Evolutionary conservation across 2,888 invertebrate species (phyloP).

Genomic region (Watsonalla cultraria): DNA sequence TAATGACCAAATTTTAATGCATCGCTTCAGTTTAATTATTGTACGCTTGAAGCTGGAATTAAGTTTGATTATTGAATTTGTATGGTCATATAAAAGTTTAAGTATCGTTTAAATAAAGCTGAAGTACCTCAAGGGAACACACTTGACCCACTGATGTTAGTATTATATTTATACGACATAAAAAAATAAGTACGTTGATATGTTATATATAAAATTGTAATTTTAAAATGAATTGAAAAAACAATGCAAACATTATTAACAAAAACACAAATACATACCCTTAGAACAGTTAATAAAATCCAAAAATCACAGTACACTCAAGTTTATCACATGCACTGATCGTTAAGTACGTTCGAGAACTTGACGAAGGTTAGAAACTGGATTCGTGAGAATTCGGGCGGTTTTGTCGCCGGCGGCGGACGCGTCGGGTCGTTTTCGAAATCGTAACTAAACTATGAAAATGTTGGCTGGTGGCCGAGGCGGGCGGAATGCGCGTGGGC

Average conservation of each 20-base stretch:
- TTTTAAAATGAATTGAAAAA: constrained; percentile 1
- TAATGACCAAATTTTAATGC: constrained; percentile 17
- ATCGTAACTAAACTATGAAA: constrained; percentile 79
- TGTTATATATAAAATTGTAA: constrained; percentile 8
- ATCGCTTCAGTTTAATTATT: constrained; percentile 11
- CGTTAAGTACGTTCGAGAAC: constrained; percentile 50
- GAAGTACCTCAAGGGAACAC: constrained; percentile 17
- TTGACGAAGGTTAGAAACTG: constrained; percentile 62
- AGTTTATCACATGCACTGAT: constrained; percentile 52
- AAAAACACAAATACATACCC: constrained; percentile 38
- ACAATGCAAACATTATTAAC: constrained; percentile 6
- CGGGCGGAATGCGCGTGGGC: constrained; percentile 71
- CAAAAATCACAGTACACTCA: constrained; percentile 51
- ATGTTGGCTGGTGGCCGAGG: constrained; percentile 71
- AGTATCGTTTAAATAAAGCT: constrained; percentile 5
- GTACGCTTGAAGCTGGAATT: constrained; percentile 10
- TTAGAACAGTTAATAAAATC: constrained; percentile 42
- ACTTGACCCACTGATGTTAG: constrained; percentile 9
- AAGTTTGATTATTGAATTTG: constrained; percentile 6
- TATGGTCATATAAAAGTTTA: constrained; percentile 9
- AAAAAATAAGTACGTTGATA: too few relatives aligned
- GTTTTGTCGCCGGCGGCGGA: constrained; percentile 74
- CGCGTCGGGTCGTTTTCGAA: constrained; percentile 79
- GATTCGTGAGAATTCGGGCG: constrained; percentile 65
- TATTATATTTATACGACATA: constrained; percentile 1